Evolutionary conservation across 2,888 invertebrate genomes (phyloP), one percentile per base, ranked within the genome.

Genomic region (Pomacea canaliculata): DNA sequence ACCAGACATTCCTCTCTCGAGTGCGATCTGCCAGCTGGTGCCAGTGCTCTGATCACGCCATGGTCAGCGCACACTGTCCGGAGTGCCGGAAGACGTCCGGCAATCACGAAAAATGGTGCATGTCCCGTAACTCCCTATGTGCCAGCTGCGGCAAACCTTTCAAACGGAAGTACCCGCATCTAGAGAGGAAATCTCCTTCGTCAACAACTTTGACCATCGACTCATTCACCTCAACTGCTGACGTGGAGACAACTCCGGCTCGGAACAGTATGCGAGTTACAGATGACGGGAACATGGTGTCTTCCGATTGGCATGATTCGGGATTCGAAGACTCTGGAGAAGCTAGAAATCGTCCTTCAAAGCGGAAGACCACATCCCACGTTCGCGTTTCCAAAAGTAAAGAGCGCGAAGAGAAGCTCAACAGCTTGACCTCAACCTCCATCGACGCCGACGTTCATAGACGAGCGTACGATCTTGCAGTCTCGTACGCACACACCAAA

Each of bases 381-480:
- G 8, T 4, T 16, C 51, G 16, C 16, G 4, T 8, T 7, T 16
- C 1, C 56, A 5, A 69, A 23, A 13, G 12, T 27, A 10, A 19
- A 12, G 48, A 23, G 4, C 23, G 70, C 3, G 18, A 37, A 19
- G 56, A 51, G 23, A 18, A 8, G 19, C 48, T 13, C 23, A 13
- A 70, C 16, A 37, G 48, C 37, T 23, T 46, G 7, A 23, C 8
- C 79, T 77, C 0, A 75, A 77, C 82, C 5, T 62, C 74, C 0
- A 77, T 81, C 12, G 78, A 82, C 65, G 83, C 83, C 13, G 74
- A 82, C 27, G 69, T 83, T 10, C 84, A 84, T 75, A 80, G 81
- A 69, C 19, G 77, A 10, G 84, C 79, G n/a, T 84, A 84, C 70
- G 66, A 82, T 1, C 51, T 76, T 49, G 84, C 84, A 9, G 71